A percentile compares a stretch with the other conserved stretches of the same genome.
These are phyloP conservation scores for Rotaria sp. DNA, from an alignment of 2,888 invertebrate species.

Conservation along the genomic window DNA sequence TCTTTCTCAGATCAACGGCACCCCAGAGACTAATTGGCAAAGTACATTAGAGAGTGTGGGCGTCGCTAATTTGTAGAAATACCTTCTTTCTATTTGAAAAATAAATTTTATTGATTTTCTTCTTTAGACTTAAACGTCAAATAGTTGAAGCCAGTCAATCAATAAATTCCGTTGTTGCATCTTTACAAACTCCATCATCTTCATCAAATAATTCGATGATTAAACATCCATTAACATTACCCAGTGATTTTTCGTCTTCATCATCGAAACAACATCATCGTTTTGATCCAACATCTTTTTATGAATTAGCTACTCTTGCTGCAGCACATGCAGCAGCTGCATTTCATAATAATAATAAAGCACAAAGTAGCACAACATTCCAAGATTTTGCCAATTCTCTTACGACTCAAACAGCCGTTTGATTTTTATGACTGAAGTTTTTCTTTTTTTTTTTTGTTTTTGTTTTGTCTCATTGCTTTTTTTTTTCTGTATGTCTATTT, in stretches of 20 bases:
- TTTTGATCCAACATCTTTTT: neutral
- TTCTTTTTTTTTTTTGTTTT: neutral
- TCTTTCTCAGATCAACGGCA: too few relatives aligned
- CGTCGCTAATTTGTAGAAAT: too few relatives aligned
- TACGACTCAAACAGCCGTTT: neutral
- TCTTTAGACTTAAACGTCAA: neutral
- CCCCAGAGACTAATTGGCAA: too few relatives aligned
- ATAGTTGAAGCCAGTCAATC: conserved; percentile 31
- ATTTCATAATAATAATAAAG: neutral
- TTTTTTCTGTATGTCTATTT: neutral
- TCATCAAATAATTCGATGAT: neutral
- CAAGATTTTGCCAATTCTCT: conserved; percentile 3
- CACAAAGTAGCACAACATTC: neutral
- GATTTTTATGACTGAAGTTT: neutral
- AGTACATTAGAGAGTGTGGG: too few relatives aligned
- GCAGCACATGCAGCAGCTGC: neutral
- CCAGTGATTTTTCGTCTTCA: neutral
- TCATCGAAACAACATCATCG: neutral
- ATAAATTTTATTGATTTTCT: too few relatives aligned
- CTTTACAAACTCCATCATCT: neutral
- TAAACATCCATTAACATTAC: neutral
- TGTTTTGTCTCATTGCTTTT: neutral
- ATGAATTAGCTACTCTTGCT: conserved; percentile 15
- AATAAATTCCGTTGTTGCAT: neutral
- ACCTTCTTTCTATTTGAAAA: too few relatives aligned